Conservation (phyloP, 2,888 invertebrate species). For the Drosophila recens region DNA sequence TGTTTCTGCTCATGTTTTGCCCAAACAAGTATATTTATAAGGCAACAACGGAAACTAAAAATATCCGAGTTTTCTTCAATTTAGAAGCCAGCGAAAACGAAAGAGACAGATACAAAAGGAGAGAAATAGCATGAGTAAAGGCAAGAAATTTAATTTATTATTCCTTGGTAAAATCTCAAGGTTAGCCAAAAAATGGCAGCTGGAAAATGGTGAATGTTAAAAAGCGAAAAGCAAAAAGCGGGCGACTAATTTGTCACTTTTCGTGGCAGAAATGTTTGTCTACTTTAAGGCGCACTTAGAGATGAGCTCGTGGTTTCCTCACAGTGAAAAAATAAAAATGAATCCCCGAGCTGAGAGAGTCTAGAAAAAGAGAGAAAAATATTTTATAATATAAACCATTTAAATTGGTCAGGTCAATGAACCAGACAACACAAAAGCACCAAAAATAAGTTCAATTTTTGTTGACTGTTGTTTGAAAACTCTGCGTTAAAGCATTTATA, state of each 20-base stretch:
- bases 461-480: too few species aligned
- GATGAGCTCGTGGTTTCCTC: constrained; percentile 33
- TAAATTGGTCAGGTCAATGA: too few species aligned
- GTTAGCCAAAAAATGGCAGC: constrained; percentile 36
- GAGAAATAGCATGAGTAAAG: background rate
- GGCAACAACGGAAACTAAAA: constrained; percentile 24
- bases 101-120: background rate
- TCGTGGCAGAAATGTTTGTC: constrained; percentile 33
- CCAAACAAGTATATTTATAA: constrained; percentile 35
- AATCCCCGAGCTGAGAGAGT: too few species aligned
- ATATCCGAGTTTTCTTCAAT: constrained; percentile 10
- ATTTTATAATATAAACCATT: background rate
- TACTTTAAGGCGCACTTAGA: constrained; percentile 32
- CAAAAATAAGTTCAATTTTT: too few species aligned
- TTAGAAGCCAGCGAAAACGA: constrained; percentile 1
- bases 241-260: constrained; percentile 57
- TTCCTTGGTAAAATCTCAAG: constrained; percentile 45
- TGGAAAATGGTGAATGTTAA: constrained; percentile 31
- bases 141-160: constrained; percentile 49
- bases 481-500: too few species aligned
- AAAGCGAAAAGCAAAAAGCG: constrained; percentile 35
- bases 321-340: background rate
- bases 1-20: constrained; percentile 17
- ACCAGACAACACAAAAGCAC: too few species aligned
- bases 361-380: background rate